phyloP scores from a whole-genome alignment of 2,888 invertebrate genomes.

The Lepetodrilus schrolli region DNA sequence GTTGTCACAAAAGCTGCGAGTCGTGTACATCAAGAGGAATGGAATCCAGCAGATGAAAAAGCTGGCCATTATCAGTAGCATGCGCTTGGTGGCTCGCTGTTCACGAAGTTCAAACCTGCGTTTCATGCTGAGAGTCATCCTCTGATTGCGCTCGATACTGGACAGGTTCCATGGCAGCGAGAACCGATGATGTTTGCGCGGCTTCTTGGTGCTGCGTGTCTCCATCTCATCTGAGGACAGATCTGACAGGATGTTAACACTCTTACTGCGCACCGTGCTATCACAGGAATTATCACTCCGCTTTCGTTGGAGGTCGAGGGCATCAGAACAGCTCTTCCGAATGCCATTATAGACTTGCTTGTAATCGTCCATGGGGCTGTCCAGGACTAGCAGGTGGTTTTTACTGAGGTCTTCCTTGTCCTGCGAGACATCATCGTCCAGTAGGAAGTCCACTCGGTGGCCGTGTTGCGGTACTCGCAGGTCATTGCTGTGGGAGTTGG shows the following conservation, averaged over 20 bases:
- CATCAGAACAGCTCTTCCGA: slow-evolving; percentile 17
- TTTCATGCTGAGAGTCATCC: slow-evolving; percentile 54
- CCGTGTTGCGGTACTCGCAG: neutral
- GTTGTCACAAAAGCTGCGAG: slow-evolving; percentile 67
- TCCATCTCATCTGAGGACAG: neutral
- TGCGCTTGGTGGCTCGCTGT: slow-evolving; percentile 74
- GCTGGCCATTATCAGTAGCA: slow-evolving; percentile 75
- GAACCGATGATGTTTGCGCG: slow-evolving; percentile 34
- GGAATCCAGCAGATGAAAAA: slow-evolving; percentile 76
- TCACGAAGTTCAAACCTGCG: slow-evolving; percentile 71
- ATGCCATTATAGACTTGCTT: neutral
- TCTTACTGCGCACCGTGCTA: slow-evolving; percentile 39
- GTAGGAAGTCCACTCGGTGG: neutral
- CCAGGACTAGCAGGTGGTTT: neutral
- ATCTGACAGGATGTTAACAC: slow-evolving; percentile 41
- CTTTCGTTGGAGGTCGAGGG: neutral
- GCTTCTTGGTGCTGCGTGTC: neutral
- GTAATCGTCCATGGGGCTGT: neutral
- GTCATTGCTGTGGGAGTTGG: neutral
- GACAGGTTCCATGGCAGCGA: slow-evolving; percentile 38
- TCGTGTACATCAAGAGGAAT: slow-evolving; percentile 74
- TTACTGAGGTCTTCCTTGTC: neutral
- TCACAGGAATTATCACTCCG: neutral
- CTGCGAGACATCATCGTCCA: neutral
- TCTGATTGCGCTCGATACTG: slow-evolving; percentile 35